A percentile compares a stretch with the other conserved stretches of the same genome.
These are phyloP conservation scores for Metaphire vulgaris DNA, from an alignment of 1,140 invertebrate species.

Conservation along the genomic window DNA sequence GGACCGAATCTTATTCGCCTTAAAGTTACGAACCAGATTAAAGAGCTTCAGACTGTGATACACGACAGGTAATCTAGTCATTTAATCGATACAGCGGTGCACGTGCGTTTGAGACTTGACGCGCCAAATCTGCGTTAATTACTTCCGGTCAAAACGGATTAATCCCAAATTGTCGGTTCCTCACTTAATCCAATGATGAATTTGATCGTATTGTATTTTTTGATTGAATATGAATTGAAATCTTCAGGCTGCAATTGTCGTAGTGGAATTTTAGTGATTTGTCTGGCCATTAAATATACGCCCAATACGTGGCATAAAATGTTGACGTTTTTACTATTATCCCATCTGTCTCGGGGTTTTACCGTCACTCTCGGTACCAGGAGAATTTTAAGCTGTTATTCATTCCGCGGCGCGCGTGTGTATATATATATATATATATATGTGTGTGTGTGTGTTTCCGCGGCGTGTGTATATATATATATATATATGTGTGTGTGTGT, in stretches of 20 bases:
- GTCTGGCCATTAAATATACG: background rate
- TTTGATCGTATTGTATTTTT: background rate
- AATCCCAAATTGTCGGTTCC: background rate
- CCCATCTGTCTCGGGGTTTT: background rate
- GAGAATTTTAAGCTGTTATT: background rate
- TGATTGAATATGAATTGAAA: background rate
- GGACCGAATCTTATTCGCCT: slow-evolving; percentile 69
- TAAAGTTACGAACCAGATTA: slow-evolving; percentile 71
- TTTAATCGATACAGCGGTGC: no score
- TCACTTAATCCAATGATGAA: background rate
- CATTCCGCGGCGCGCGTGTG: background rate
- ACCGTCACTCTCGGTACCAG: no score
- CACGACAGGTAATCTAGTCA: slow-evolving; percentile 80
- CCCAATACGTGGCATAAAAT: background rate
- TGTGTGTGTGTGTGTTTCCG: background rate
- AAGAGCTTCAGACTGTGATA: slow-evolving; percentile 89
- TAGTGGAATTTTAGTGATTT: background rate
- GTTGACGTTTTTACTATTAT: background rate
- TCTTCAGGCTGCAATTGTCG: background rate
- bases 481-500: slow-evolving; percentile 1
- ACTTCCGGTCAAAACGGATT: no score
- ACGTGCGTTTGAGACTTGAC: no score
- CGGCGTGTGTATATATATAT: background rate
- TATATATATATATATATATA: slow-evolving; percentile 4
- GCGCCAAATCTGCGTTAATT: no score